These are phyloP conservation scores for Emydoidea blandingii DNA, from an alignment of 2,797 vertebrate genomes.

Conservation along the genomic window DNA sequence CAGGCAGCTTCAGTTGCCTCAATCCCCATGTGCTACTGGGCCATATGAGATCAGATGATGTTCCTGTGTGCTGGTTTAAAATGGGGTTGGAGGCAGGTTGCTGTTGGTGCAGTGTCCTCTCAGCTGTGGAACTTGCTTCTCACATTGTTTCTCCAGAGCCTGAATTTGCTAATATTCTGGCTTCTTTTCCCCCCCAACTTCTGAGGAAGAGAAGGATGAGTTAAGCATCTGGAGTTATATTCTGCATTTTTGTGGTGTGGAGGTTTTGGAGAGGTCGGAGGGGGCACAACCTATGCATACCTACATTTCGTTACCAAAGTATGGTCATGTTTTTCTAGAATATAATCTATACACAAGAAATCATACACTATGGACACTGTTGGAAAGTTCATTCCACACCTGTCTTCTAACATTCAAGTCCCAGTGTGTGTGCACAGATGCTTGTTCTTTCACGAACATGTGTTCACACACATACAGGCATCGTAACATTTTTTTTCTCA, in stretches of 20 bases:
- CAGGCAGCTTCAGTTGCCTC: not conserved
- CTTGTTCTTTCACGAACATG: not conserved
- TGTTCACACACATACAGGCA: not conserved
- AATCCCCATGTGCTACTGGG: not conserved
- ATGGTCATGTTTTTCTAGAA: not conserved
- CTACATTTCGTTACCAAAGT: not conserved
- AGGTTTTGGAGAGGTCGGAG: not conserved
- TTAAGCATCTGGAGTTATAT: not conserved
- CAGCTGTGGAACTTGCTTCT: not conserved
- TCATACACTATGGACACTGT: not conserved
- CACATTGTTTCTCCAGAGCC: not conserved
- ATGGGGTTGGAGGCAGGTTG: not conserved
- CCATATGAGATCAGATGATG: not conserved
- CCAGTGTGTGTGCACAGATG: not conserved
- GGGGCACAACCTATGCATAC: not conserved
- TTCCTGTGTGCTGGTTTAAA: not conserved
- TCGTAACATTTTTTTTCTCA: not conserved
- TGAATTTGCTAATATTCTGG: not conserved
- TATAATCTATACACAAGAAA: not conserved
- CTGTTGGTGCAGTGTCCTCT: not conserved
- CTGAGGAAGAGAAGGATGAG: not conserved
- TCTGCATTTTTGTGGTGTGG: not conserved
- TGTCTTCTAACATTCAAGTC: not conserved
- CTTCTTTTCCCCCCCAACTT: not conserved
- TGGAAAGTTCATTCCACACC: not conserved